Evolutionary conservation across 2,113 vertebrate species (phyloP).

Genomic region (Notiomystis cincta): DNA sequence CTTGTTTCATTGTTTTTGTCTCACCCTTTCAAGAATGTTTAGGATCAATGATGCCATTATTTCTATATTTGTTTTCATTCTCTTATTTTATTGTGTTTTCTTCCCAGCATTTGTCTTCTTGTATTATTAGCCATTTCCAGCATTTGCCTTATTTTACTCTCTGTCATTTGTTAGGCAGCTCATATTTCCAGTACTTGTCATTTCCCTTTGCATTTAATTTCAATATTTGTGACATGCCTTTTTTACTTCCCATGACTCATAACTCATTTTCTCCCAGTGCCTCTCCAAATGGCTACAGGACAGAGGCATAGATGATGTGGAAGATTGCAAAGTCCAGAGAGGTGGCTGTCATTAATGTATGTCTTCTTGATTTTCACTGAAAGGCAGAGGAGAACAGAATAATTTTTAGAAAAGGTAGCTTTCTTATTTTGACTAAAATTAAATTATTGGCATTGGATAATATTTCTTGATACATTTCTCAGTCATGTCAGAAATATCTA

Average conservation of each 20-base stretch:
- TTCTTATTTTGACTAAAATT: neutral
- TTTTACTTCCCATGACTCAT: conserved; percentile 13
- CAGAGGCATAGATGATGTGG: neutral
- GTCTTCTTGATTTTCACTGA: conserved; percentile 5
- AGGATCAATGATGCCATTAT: neutral
- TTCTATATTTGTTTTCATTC: neutral
- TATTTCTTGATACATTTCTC: neutral
- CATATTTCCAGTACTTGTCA: conserved; percentile 26
- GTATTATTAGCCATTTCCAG: conserved; percentile 17
- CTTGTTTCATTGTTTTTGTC: neutral
- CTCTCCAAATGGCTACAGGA: conserved; percentile 18
- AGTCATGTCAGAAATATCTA: neutral
- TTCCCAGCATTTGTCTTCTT: neutral
- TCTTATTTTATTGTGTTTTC: neutral
- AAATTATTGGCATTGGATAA: neutral
- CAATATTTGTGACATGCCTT: conserved; percentile 25
- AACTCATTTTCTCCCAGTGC: neutral
- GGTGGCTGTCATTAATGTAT: neutral
- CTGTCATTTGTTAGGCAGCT: neutral
- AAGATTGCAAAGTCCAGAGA: neutral
- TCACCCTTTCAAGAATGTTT: conserved; percentile 30
- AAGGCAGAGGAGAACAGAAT: neutral
- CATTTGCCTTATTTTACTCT: neutral
- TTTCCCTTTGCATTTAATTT: conserved; percentile 45
- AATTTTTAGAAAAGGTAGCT: neutral